Base-by-base conservation (phyloP, 2,113 vertebrate genomes). In the Vimba vimba region DNA sequence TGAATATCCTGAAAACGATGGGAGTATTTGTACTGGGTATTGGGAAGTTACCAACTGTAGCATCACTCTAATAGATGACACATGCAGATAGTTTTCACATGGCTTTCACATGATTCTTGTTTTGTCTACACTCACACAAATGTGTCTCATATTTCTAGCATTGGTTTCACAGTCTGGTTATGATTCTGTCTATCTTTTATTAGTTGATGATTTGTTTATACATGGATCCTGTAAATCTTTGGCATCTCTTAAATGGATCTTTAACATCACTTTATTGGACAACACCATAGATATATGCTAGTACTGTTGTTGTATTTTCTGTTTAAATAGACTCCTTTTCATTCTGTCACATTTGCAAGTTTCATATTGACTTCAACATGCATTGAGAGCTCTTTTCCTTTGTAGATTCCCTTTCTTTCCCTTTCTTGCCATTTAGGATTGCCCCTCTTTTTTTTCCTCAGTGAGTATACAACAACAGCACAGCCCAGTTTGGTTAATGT, bases 61-160 rank as follows among this genome's bases (percentile, higher is more conserved):
- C 10, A 4, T 30, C 25, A 43, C 55, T n/a, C 3, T 6, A 47
- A 30, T 66, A 47, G 60, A 45, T 66, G n/a, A 69, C 27, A 36
- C 45, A 33, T 82, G 62, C 17, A 50, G 66, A 39, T 69, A 55
- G 64, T 55, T 69, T 21, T 55, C 64, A 82, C 43, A 17, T 80
- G 39, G 45, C 9, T 43, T 82, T 73, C 64, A 68, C 66, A 59
- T 36, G 30, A 57, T 73, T 30, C 21, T 13, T 55, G 45, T 39
- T 69, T 52, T 30, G 64, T 52, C 13, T 52, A 82, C 11, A 55
- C 47, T 33, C 11, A 52, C 19, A 82, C 23, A 25, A 21, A 11
- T 66, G 13, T 27, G 21, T 25, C 55, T 79, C 23, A 23, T n/a
- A n/a, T 6, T 79, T 79, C 17, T 15, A 19, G 12, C 4, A 27